Conservation (phyloP, 2,113 vertebrate genomes). For the Phalacrocorax aristotelis region DNA sequence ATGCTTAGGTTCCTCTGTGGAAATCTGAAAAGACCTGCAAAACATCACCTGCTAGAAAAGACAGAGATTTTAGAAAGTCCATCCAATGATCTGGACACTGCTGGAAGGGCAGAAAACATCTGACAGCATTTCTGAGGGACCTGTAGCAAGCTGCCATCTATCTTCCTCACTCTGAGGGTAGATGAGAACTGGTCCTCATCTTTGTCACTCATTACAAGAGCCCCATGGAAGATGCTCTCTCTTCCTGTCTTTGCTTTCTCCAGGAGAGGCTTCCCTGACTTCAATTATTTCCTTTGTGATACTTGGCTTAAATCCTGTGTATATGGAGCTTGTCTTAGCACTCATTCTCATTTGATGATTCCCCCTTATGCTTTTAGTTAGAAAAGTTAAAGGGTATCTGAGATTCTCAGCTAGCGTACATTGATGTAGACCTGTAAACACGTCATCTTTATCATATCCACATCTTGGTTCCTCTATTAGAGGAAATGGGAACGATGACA, state of each 20-base stretch:
- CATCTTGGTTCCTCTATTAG: neutral
- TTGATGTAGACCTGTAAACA: neutral
- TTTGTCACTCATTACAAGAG: neutral
- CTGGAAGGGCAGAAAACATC: neutral
- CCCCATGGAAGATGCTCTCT: neutral
- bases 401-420: neutral
- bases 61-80: neutral
- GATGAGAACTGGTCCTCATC: slow-evolving; percentile 5
- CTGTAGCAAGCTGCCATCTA: neutral
- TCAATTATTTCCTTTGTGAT: neutral
- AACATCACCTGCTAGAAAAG: neutral
- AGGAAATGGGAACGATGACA: slow-evolving; percentile 44
- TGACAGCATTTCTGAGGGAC: neutral
- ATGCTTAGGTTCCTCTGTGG: neutral
- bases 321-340: neutral
- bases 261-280: neutral
- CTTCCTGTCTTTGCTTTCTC: neutral
- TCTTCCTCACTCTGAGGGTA: neutral
- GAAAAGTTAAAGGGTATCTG: neutral
- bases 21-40: neutral
- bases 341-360: slow-evolving; percentile 5
- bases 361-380: slow-evolving; percentile 18
- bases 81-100: neutral
- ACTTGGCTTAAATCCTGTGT: neutral
- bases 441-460: neutral